These are phyloP conservation scores for Rhizoglyphus robini DNA, from an alignment of 1,140 invertebrate genomes.

Conservation along the genomic window DNA sequence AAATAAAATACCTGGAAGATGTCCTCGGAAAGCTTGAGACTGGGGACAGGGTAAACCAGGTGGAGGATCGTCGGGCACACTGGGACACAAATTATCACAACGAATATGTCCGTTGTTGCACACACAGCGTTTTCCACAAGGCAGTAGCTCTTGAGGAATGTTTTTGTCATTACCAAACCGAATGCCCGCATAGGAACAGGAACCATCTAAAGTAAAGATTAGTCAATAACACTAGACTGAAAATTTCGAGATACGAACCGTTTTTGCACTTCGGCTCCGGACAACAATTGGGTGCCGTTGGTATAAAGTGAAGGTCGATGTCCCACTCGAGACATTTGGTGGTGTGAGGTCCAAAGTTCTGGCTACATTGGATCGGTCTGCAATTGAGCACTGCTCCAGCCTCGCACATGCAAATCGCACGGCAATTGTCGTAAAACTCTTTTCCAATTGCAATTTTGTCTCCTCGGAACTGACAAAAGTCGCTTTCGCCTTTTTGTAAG, in stretches of 20 bases:
- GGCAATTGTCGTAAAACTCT: constrained; percentile 56
- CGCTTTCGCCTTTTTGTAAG: not conserved
- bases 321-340: constrained; percentile 71
- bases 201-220: constrained; percentile 23
- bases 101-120: constrained; percentile 71
- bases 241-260: constrained; percentile 21
- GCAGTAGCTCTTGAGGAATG: constrained; percentile 47
- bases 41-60: constrained; percentile 51
- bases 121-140: constrained; percentile 66
- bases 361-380: constrained; percentile 37
- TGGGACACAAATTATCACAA: constrained; percentile 60
- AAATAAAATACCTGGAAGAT: too few species aligned
- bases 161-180: constrained; percentile 45
- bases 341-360: constrained; percentile 35
- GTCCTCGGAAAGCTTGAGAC: constrained; percentile 30
- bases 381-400: constrained; percentile 49
- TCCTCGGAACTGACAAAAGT: constrained; percentile 43
- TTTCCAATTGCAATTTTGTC: constrained; percentile 45
- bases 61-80: constrained; percentile 55
- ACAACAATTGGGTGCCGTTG: constrained; percentile 63
- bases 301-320: constrained; percentile 49
- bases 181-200: constrained; percentile 36
- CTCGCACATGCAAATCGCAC: constrained; percentile 54
- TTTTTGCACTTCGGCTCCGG: constrained; percentile 42
- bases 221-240: not conserved